Evolutionary conservation across 2,113 vertebrate genomes (phyloP).

Genomic region (Gavia stellata): DNA sequence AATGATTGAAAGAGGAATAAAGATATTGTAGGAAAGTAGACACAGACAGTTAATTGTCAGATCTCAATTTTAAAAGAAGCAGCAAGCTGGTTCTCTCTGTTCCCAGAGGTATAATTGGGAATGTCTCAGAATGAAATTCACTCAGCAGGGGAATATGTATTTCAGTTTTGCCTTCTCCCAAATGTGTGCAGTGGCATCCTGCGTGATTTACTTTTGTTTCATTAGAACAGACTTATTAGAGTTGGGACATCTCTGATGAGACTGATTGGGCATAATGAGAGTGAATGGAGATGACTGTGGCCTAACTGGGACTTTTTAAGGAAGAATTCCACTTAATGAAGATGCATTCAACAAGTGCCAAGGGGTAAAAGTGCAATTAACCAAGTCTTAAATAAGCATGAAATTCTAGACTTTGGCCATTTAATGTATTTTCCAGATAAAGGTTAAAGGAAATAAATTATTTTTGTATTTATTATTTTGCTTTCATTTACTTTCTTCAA

Average conservation of each 20-base stretch:
- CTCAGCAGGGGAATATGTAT: accelerated
- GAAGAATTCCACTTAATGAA: not conserved
- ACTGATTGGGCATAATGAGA: not conserved
- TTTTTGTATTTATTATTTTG: not conserved
- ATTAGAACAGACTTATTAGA: not conserved
- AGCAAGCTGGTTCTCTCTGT: not conserved
- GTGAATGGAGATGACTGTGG: not conserved
- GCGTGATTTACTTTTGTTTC: not conserved
- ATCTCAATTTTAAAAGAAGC: not conserved
- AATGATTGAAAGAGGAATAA: not conserved
- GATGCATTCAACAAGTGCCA: not conserved
- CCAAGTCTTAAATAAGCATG: not conserved
- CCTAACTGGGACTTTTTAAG: not conserved
- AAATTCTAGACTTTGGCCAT: not conserved
- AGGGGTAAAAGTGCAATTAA: not conserved
- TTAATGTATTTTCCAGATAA: not conserved
- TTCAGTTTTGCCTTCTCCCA: not conserved
- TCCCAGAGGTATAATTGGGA: not conserved
- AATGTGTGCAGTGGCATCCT: not conserved
- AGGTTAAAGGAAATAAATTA: not conserved
- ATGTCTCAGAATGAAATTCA: not conserved
- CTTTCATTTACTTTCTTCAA: not conserved
- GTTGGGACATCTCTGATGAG: not conserved
- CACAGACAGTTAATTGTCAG: not conserved
- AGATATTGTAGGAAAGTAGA: not conserved